Percentiles rank a stretch among this genome's conserved stretches.
These are phyloP conservation scores for Meganola albula DNA, from an alignment of 2,888 invertebrate species.

Conservation along the genomic window DNA sequence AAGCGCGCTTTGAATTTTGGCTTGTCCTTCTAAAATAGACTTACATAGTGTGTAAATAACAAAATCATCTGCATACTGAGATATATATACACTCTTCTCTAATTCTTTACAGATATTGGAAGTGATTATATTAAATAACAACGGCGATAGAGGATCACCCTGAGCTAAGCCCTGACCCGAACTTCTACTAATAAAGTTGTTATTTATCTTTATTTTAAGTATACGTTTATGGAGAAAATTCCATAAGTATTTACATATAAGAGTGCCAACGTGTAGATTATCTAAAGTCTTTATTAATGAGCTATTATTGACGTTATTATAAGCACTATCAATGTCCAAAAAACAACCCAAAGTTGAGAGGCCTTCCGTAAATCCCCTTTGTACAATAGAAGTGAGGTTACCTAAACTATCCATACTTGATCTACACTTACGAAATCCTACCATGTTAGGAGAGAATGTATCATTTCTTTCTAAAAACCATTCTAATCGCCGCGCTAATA, in stretches of 20 bases:
- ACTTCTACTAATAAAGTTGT: not conserved
- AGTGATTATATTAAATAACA: conserved; percentile 31
- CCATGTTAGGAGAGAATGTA: conserved; percentile 4
- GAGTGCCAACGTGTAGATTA: conserved; percentile 14
- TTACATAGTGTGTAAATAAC: not conserved
- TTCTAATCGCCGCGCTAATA: conserved; percentile 11
- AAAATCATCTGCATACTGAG: conserved; percentile 27
- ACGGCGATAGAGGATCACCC: conserved; percentile 31
- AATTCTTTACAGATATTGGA: conserved; percentile 12
- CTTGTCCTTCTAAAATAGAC: not conserved
- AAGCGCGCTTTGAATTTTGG: conserved; percentile 11
- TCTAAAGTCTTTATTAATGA: conserved; percentile 17
- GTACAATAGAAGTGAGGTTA: conserved; percentile 9
- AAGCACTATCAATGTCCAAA: conserved; percentile 29
- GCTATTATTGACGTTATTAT: conserved; percentile 24
- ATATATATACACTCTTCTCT: conserved; percentile 11
- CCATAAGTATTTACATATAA: conserved; percentile 23
- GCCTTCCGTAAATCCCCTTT: conserved; percentile 18
- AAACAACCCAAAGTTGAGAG: conserved; percentile 20
- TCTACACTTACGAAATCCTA: conserved; percentile 11
- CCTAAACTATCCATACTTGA: conserved; percentile 14
- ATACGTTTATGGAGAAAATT: conserved; percentile 15
- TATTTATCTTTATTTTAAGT: conserved; percentile 11
- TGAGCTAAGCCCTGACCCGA: conserved; percentile 22
- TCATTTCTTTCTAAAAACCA: conserved; percentile 13